Conservation (phyloP, 2,113 vertebrate species). For the Sebastes schlegelii region DNA sequence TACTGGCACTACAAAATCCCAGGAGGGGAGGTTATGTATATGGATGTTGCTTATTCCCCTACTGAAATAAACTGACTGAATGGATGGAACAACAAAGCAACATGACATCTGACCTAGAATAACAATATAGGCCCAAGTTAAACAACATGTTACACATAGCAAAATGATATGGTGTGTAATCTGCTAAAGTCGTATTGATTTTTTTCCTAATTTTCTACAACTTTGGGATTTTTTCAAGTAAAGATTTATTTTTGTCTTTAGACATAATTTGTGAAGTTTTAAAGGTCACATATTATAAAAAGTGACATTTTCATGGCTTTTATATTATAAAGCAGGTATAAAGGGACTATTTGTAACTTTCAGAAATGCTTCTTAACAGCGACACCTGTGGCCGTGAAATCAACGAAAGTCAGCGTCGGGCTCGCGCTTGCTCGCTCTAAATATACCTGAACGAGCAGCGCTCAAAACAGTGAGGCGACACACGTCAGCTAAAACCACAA, state of each 20-base stretch:
- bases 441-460: too few species aligned
- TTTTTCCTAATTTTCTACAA: neutral
- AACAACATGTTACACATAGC: neutral
- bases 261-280: neutral
- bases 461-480: too few species aligned
- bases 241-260: neutral
- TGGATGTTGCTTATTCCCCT: neutral
- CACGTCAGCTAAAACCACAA: too few species aligned
- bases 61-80: neutral
- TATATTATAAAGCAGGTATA: too few species aligned
- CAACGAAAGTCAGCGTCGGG: too few species aligned
- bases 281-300: too few species aligned
- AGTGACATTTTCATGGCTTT: too few species aligned
- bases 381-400: too few species aligned
- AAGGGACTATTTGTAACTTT: too few species aligned
- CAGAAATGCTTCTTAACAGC: too few species aligned
- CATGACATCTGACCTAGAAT: neutral
- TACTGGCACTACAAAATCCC: neutral
- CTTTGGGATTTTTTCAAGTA: neutral
- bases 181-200: neutral
- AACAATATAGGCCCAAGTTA: neutral
- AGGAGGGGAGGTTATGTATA: accelerated
- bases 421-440: too few species aligned
- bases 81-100: neutral
- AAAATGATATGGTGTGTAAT: neutral